A percentile compares a stretch with the other conserved stretches of the same genome.
These are phyloP conservation scores for Dissostichus mawsoni DNA, from an alignment of 2,113 vertebrate species.

Conservation along the genomic window DNA sequence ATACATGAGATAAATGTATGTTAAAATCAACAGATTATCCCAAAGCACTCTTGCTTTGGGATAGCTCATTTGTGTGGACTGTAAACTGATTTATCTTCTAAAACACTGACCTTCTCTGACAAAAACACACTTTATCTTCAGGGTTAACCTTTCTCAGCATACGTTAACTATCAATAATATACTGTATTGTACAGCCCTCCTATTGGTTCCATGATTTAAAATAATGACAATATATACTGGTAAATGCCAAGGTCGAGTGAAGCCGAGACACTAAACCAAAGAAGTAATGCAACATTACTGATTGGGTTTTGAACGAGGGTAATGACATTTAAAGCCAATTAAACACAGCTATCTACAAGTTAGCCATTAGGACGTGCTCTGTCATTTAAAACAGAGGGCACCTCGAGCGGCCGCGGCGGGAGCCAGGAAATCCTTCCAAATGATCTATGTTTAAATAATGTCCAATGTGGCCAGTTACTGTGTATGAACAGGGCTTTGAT, in stretches of 20 bases:
- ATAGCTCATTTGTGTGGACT: background rate
- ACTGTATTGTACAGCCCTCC: background rate
- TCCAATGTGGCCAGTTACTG: slow-evolving; percentile 10
- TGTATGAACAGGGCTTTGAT: slow-evolving; percentile 29
- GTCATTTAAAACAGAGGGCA: slow-evolving; percentile 27
- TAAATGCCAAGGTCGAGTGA: slow-evolving; percentile 10
- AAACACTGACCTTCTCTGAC: background rate
- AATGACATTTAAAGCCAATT: slow-evolving; percentile 35
- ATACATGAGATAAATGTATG: slow-evolving; percentile 11
- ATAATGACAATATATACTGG: background rate
- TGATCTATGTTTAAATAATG: slow-evolving; percentile 17
- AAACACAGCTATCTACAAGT: slow-evolving; percentile 20
- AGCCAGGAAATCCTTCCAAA: slow-evolving; percentile 35
- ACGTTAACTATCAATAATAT: slow-evolving; percentile 2
- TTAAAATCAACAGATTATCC: slow-evolving; percentile 14
- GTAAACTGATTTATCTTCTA: background rate
- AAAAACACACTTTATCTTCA: slow-evolving; percentile 15
- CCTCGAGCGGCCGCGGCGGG: background rate
- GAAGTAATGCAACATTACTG: slow-evolving; percentile 12
- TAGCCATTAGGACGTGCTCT: slow-evolving; percentile 15
- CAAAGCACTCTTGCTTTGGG: background rate
- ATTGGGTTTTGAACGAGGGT: slow-evolving; percentile 29
- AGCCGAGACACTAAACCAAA: slow-evolving; percentile 6
- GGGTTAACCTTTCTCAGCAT: slow-evolving; percentile 17
- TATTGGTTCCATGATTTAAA: slow-evolving; percentile 5